A percentile compares a stretch with the other conserved stretches of the same genome.
Evolutionary conservation across 2,797 vertebrate genomes (phyloP).

Genomic region (Neosilurus mollespiculum): DNA sequence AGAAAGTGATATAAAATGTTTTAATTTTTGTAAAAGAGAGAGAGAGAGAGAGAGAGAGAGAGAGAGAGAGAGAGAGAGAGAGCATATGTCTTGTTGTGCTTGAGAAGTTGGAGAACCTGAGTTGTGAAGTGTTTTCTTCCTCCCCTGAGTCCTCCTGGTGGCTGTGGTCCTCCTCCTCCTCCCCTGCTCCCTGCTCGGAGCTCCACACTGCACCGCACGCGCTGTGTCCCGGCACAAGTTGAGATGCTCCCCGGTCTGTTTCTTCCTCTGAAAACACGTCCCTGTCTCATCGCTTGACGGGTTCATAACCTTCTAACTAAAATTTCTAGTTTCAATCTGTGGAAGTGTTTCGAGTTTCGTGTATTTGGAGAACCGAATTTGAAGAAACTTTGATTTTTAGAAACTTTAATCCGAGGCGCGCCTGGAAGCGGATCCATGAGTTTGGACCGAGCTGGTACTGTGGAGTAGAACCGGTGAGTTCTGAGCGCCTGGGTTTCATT

Average conservation of each 20-base stretch:
- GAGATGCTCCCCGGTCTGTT: conserved; percentile 12
- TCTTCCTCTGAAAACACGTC: background rate
- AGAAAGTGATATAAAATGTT: background rate
- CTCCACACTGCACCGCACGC: background rate
- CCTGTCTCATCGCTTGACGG: background rate
- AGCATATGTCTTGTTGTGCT: background rate
- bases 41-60: too few species aligned
- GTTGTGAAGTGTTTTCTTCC: background rate
- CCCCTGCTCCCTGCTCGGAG: background rate
- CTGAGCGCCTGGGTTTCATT: background rate
- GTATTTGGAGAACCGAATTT: background rate
- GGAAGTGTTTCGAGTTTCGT: background rate
- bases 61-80: too few species aligned
- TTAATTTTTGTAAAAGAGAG: background rate
- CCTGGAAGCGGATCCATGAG: conserved; percentile 52
- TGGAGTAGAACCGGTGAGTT: conserved; percentile 53
- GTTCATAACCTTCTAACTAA: background rate
- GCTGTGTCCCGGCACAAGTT: conserved; percentile 2
- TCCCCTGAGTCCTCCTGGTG: background rate
- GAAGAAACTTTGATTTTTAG: background rate
- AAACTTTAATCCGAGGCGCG: conserved; percentile 41
- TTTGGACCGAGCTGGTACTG: conserved; percentile 39
- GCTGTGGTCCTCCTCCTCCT: conserved; percentile 10
- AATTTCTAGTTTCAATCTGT: background rate
- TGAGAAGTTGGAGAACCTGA: background rate